phyloP scores from a whole-genome alignment of 2,113 vertebrate genomes.

The Cephalopholis sonnerati region DNA sequence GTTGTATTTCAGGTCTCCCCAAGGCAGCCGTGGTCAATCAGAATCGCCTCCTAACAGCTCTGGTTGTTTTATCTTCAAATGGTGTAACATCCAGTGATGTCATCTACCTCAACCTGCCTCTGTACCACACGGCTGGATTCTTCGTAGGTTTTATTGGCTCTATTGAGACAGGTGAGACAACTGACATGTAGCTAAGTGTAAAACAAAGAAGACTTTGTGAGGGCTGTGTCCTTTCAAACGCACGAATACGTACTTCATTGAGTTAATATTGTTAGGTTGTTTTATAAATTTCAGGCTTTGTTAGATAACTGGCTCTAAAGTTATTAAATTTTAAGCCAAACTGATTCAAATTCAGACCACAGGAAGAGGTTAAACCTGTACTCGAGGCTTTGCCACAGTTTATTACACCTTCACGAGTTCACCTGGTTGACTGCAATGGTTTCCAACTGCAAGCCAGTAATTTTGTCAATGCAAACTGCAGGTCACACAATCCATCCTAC shows the following conservation, averaged over 20 bases:
- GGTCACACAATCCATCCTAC: background rate
- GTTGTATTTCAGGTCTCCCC: conserved; percentile 85
- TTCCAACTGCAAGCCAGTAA: background rate
- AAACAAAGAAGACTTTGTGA: background rate
- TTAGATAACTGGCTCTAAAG: background rate
- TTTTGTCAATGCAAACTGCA: background rate
- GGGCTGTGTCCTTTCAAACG: background rate
- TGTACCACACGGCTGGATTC: conserved; percentile 90
- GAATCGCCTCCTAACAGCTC: conserved; percentile 77
- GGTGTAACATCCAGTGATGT: conserved; percentile 79
- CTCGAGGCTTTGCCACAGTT: background rate
- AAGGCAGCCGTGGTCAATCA: conserved; percentile 90
- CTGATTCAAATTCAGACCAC: conserved; percentile 3
- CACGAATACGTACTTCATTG: background rate
- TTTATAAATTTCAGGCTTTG: background rate
- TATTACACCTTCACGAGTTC: background rate
- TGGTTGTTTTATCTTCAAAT: conserved; percentile 60
- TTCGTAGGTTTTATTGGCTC: conserved; percentile 86
- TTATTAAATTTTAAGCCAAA: background rate
- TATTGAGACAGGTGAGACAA: conserved; percentile 81
- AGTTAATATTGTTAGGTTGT: background rate
- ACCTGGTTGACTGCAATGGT: background rate
- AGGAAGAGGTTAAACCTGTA: background rate
- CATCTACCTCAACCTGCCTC: conserved; percentile 86
- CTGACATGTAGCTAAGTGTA: background rate